Base-by-base conservation (phyloP, 2,888 invertebrate species). In the Acrobasis consociella region DNA sequence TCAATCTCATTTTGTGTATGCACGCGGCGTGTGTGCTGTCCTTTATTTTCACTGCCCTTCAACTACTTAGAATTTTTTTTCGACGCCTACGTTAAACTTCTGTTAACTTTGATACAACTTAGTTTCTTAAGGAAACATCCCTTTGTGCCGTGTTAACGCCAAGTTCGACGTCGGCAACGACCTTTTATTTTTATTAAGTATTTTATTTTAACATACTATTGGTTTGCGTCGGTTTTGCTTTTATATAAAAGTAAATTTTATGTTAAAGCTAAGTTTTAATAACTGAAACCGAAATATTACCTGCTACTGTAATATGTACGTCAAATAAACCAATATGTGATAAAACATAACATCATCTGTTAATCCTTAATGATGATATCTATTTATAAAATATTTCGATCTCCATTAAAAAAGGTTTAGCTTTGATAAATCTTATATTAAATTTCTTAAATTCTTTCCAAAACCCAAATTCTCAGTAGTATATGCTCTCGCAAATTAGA, bases 1-100 rank as follows among this genome's bases (percentile, higher is more conserved):
- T 69, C 78, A 76, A 76, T 77, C 76, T 75, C 75, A 76, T 76
- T 80, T 82, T 80, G 73, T 83, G 80, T 82, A 84, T 81, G 73
- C 76, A 74, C 75, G 76, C 73, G 75, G 72, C 75, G 80, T 71
- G 75, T 80, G 75, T 39, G 39, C 22, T 79, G 76, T 78, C 79
- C 75, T 76, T 80, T 83, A 82, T 84, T 82, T 79, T 75, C 71
- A 70, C 71, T 76, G 70, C 76, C 71, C 70, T 72, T 68, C 66
- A 76, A 79, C 77, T 78, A 79, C 78, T 79, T 80, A 75, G 73
- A 73, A 74, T 64, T 67, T 62, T 71, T 73, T 71, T 74, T 71
- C 72, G 74, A 69, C 68, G 66, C 69, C 68, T 65, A 67, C 67
- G 69, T 70, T 70, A 65, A 75, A 74, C 71, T 73, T 75, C 66